Base-by-base conservation (phyloP, 1,140 invertebrate species). In the Zaprionus gabonicus region DNA sequence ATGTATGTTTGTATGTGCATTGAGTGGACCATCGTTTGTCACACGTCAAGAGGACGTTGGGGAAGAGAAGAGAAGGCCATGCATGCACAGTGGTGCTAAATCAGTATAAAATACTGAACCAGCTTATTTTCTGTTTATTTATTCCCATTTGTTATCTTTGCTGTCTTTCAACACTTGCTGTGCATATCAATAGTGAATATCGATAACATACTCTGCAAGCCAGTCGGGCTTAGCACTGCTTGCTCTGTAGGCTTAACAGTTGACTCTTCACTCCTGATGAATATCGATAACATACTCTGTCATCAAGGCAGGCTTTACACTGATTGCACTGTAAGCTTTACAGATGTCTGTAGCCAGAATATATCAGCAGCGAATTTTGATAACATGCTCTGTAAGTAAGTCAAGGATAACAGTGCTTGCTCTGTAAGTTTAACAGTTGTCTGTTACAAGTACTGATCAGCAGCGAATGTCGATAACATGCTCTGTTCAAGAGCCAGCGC, bases 1-100 rank as follows among this genome's bases (percentile, higher is more conserved):
- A 10, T 64, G 46, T 2, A 5, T 17, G 20, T 64, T 53, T 80
- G 65, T 76, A 41, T 74, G 74, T 66, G 78, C 59, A 76, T 76
- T 83, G 68, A 83, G 81, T 83, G 72, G 76, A 80, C 76, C 81
- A 70, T 83, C 81, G 77, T 84, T 83, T 83, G 81, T 83, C 81
- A 83, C 81, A 80, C 77, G 73, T 67, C 76, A 57, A 51, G 17
- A 46, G 53, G 34, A 36, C 23, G 55, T 31, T 17, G 5, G 41
- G n/a, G n/a, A 7, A 7, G 41, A 17, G n/a, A 20, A 17, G 15
- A 55, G 49, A 25, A 23, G 34, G 36, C 1, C 28, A 31, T 36
- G 31, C n/a, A 10, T 36, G 57, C 57, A 74, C 71, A 82, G 80
- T 82, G 80, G 71, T 66, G 59, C 62, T 44, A 31, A 59, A 68